phyloP scores from a whole-genome alignment of 2,888 invertebrate genomes.

The Encarsia formosa region DNA sequence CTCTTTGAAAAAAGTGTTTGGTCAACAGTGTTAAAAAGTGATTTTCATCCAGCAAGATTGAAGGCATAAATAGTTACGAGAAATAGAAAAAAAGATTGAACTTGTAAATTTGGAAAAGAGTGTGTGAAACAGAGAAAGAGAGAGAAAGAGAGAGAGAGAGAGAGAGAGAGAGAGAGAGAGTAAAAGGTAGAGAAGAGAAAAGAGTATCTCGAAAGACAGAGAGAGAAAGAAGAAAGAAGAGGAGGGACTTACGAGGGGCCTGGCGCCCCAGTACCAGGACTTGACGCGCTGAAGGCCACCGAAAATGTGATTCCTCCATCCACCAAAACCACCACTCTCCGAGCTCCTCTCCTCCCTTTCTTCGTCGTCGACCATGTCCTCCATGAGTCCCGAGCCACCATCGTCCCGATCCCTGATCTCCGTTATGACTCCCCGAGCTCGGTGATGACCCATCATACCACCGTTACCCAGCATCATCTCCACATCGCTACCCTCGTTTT shows the following conservation, averaged over 20 bases:
- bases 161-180: conserved; percentile 16
- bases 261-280: conserved; percentile 92
- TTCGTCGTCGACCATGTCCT: conserved; percentile 48
- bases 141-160: conserved; percentile 8
- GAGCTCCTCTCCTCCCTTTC: conserved; percentile 50
- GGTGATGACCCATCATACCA: conserved; percentile 39
- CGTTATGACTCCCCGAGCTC: conserved; percentile 47
- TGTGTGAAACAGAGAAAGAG: conserved; percentile 8
- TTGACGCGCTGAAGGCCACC: conserved; percentile 95
- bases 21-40: too few species aligned
- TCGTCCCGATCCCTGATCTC: conserved; percentile 49
- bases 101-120: not conserved
- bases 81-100: not conserved
- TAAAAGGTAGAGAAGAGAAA: conserved; percentile 6
- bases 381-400: conserved; percentile 40
- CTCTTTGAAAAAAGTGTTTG: too few species aligned
- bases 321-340: conserved; percentile 60
- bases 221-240: conserved; percentile 22
- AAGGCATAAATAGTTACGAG: too few species aligned
- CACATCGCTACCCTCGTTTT: conserved; percentile 51
- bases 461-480: conserved; percentile 51
- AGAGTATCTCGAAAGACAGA: conserved; percentile 9
- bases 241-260: conserved; percentile 86
- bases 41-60: too few species aligned
- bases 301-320: conserved; percentile 84